Evolutionary conservation across 2,113 vertebrate genomes (phyloP).

Genomic region (Toxostoma redivivum): DNA sequence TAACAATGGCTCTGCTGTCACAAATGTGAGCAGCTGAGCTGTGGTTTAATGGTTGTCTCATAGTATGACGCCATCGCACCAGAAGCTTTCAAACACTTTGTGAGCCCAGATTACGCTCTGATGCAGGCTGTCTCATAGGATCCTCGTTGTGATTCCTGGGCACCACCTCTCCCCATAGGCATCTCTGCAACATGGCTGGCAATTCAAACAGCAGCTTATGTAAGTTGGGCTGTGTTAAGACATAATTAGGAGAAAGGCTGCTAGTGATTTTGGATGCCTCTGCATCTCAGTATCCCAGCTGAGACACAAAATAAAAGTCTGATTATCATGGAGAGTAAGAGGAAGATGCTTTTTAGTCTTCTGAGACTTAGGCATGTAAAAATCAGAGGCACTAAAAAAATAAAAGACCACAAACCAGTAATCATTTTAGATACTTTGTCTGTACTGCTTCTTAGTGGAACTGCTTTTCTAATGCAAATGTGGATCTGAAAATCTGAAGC

Average conservation of each 20-base stretch:
- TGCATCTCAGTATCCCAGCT: background rate
- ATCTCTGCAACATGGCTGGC: slow-evolving; percentile 6
- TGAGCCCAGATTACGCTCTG: background rate
- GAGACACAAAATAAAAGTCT: background rate
- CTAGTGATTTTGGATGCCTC: background rate
- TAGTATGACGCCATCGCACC: slow-evolving; percentile 32
- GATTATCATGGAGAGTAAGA: background rate
- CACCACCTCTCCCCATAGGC: background rate
- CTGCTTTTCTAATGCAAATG: slow-evolving; percentile 42
- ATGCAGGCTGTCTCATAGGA: background rate
- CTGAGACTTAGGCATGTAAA: background rate
- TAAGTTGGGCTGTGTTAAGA: background rate
- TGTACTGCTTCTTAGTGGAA: background rate
- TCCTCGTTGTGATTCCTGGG: background rate
- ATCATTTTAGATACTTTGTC: background rate
- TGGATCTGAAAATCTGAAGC: background rate
- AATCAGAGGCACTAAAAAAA: slow-evolving; percentile 6
- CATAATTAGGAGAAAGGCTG: background rate
- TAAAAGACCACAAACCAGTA: background rate
- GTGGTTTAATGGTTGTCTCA: slow-evolving; percentile 25
- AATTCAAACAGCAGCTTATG: slow-evolving; percentile 1
- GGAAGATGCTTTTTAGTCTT: background rate
- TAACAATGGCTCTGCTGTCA: slow-evolving; percentile 37
- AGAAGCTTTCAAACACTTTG: slow-evolving; percentile 29
- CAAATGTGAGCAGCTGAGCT: slow-evolving; percentile 3